Percentiles rank a stretch among this genome's conserved stretches.
Conservation (phyloP, 2,113 vertebrate genomes). For the Nannobrachium achirus region DNA sequence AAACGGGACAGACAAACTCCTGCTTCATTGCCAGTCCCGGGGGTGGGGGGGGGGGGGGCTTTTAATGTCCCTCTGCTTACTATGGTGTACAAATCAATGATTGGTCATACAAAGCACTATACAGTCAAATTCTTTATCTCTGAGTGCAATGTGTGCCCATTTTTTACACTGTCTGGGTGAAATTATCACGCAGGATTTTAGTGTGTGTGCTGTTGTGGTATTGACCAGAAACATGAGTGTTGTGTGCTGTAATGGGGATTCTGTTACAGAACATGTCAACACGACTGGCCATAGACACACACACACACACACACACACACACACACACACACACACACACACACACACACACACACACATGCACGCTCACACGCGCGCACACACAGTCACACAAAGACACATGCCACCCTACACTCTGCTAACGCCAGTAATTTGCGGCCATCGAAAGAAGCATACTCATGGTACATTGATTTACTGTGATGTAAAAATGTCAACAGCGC, state of each 20-base stretch:
- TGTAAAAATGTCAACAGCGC: constrained; percentile 62
- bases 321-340: constrained; percentile 16
- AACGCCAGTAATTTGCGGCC: constrained; percentile 43
- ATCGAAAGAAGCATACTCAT: constrained; percentile 31
- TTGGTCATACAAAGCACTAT: constrained; percentile 1
- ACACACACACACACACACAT: constrained; percentile 7
- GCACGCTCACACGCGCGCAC: not conserved
- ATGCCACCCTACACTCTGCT: no score
- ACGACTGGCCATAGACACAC: constrained; percentile 3
- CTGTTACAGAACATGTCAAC: constrained; percentile 45
- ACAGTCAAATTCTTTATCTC: no score
- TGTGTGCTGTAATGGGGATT: constrained; percentile 34
- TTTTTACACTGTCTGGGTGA: no score
- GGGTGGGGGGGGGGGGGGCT: not conserved
- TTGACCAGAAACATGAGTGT: constrained; percentile 15
- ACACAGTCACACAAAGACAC: not conserved
- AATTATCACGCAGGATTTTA: no score
- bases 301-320: constrained; percentile 25
- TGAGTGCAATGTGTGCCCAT: no score
- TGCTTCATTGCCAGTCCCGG: not conserved
- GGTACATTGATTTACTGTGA: constrained; percentile 51
- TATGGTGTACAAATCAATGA: not conserved
- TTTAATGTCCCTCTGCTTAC: not conserved
- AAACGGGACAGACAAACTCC: constrained; percentile 30
- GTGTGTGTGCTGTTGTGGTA: not conserved